Evolutionary conservation across 2,113 vertebrate genomes (phyloP).

Genomic region (Pantherophis guttatus): DNA sequence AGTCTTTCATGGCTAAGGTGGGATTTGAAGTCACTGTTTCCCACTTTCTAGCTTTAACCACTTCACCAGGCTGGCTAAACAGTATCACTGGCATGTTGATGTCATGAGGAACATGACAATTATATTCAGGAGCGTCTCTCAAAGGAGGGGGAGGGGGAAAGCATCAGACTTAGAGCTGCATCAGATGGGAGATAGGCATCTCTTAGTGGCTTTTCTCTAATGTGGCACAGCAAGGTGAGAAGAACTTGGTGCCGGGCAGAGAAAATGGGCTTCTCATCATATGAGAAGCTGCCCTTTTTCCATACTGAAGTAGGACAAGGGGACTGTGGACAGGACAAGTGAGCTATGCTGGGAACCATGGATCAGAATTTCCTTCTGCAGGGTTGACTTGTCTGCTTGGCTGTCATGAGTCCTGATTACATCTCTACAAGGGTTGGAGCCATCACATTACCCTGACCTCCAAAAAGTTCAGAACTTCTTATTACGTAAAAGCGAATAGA

Average conservation of each 20-base stretch:
- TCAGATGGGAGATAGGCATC: background rate
- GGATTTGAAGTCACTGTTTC: background rate
- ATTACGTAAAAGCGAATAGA: too few relatives aligned
- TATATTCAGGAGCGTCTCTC: background rate
- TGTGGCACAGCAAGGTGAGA: background rate
- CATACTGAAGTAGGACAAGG: background rate
- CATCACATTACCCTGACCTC: background rate
- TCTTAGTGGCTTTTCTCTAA: background rate
- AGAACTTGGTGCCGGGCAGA: background rate
- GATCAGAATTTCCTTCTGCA: background rate
- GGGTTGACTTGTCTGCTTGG: background rate
- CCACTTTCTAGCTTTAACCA: too few relatives aligned
- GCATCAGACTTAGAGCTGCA: background rate
- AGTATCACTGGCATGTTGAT: too few relatives aligned
- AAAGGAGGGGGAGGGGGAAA: background rate
- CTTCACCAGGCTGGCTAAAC: too few relatives aligned
- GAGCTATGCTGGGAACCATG: background rate
- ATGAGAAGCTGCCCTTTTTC: background rate
- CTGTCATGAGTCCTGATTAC: background rate
- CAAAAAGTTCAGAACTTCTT: background rate
- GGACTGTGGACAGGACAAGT: background rate
- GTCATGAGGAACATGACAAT: background rate
- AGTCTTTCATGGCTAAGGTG: background rate
- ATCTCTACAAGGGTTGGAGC: background rate
- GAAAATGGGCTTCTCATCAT: background rate